Evolutionary conservation across 2,797 vertebrate species (phyloP), one percentile per base, ranked within the genome.

Genomic region (Liparis tanakae): DNA sequence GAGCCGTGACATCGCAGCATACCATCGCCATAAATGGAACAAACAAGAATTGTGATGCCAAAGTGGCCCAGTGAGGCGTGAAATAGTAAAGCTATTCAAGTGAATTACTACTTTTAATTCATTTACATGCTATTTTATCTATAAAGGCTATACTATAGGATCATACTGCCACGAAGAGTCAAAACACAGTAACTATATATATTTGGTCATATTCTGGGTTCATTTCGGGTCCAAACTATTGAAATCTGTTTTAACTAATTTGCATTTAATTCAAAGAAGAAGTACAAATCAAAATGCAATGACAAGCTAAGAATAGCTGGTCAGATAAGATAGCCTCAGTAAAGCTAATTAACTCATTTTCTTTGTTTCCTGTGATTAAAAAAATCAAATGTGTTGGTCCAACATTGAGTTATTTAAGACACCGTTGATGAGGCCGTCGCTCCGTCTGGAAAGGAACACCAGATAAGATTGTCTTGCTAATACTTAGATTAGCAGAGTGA

Each of bases 21-120:
- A 80, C 59, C 78, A 83, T 81, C 20, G 63, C 81, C 81, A 83
- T 70, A 87, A 78, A 69, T 39, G 74, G 82, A 82, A 64, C 43
- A 70, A 20, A 44, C 17, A 36, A 2, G 22, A 46, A 12, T 1
- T 15, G 5, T 8, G n/a, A 59, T 9, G 60, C 17, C 25, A 62
- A 33, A 44, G 22, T 18, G 62, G 50, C 30, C 10, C 36, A 33
- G 13, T 6, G 14, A 10, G 4, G 30, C 18, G 6, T 14, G 25
- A 39, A 36, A 59, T 48, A 43, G 13, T 4, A 25, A 8, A 34
- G 37, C 17, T n/a, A 37, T 4, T 34, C 10, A 25, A n/a, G 13
- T 43, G 33, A 66, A 17, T 10, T 17, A 22, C 10, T 30, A 0
- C 10, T 34, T 59, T 30, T 41, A 4, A 14, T 43, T 6, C 18